phyloP scores from a whole-genome alignment of 2,113 vertebrate species.

The Tringa solitaria region DNA sequence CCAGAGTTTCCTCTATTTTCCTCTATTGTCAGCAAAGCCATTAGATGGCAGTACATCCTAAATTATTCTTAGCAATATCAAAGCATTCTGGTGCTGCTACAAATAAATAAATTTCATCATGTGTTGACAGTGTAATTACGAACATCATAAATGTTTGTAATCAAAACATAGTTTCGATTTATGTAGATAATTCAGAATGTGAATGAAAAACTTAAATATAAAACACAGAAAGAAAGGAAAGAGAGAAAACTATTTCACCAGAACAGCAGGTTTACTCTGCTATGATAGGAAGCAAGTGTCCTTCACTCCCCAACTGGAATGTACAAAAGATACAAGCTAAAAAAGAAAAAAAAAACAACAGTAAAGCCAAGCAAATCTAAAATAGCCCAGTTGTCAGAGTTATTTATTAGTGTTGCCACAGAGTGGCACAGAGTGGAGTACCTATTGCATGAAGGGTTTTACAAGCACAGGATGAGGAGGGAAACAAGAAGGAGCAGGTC shows the following conservation, averaged over 20 bases:
- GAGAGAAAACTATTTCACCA: not conserved
- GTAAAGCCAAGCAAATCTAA: not conserved
- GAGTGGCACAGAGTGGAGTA: not conserved
- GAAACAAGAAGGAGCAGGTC: not conserved
- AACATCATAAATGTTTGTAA: not conserved
- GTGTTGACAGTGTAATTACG: not conserved
- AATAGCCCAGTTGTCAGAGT: not conserved
- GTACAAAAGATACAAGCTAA: not conserved
- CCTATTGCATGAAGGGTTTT: not conserved
- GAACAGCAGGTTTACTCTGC: not conserved
- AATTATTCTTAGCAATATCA: not conserved
- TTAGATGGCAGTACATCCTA: conserved; percentile 61
- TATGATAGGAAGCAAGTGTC: not conserved
- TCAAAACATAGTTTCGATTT: not conserved
- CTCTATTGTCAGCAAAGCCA: not conserved
- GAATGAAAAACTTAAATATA: not conserved
- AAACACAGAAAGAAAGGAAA: not conserved
- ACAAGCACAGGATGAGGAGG: not conserved
- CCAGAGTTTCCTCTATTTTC: no score
- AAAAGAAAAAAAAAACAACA: not conserved
- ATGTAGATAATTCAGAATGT: not conserved
- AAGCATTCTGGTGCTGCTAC: not conserved
- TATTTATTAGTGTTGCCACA: not conserved
- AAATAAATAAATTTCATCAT: not conserved
- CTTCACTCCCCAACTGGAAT: not conserved